phyloP scores from a whole-genome alignment of 2,888 invertebrate species.

The Clanis bilineata region DNA sequence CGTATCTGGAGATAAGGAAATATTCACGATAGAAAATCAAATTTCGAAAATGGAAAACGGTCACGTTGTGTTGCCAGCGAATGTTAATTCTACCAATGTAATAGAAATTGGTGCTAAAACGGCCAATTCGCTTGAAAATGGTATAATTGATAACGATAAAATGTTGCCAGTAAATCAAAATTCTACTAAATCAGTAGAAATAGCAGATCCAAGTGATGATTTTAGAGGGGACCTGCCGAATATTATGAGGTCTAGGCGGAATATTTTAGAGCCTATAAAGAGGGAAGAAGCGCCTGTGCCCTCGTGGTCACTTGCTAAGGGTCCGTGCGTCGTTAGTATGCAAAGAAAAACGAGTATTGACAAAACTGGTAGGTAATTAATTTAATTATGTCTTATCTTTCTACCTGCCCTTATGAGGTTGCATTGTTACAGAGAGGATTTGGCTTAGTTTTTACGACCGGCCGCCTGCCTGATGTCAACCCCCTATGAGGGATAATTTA shows the following conservation, averaged over 20 bases:
- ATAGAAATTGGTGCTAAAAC: background rate
- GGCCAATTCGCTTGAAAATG: background rate
- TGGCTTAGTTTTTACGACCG: too few species aligned
- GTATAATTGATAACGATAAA: slow-evolving; percentile 19
- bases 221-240: slow-evolving; percentile 51
- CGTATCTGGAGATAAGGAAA: slow-evolving; percentile 48
- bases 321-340: slow-evolving; percentile 67
- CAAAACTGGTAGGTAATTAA: slow-evolving; percentile 32
- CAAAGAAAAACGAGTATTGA: slow-evolving; percentile 48
- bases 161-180: slow-evolving; percentile 41
- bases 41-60: slow-evolving; percentile 56
- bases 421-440: too few species aligned
- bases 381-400: background rate
- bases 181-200: slow-evolving; percentile 22
- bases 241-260: slow-evolving; percentile 61
- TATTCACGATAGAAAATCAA: slow-evolving; percentile 67
- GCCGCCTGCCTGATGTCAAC: too few species aligned
- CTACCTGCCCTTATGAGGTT: too few species aligned
- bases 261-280: slow-evolving; percentile 70
- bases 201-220: background rate
- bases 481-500: too few species aligned
- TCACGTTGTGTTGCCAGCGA: slow-evolving; percentile 40
- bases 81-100: slow-evolving; percentile 13
- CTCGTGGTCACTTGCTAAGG: slow-evolving; percentile 73
- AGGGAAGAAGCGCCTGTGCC: slow-evolving; percentile 60